Evolutionary conservation across 2,888 invertebrate species (phyloP).

Genomic region (Nemapogon koenigi): DNA sequence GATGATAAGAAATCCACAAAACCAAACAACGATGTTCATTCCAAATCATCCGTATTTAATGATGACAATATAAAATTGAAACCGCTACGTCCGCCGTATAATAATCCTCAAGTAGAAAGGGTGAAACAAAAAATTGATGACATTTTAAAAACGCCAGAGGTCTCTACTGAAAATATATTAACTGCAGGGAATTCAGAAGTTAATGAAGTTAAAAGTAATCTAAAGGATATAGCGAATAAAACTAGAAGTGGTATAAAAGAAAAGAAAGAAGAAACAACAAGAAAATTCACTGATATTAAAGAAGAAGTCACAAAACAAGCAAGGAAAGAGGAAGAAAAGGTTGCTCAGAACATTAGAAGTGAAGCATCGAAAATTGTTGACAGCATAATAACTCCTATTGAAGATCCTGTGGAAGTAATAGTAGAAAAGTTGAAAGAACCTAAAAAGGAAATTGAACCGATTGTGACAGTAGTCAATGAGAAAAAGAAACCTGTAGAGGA

Average conservation of each 20-base stretch:
- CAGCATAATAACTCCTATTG: slow-evolving; percentile 54
- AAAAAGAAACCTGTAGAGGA: slow-evolving; percentile 26
- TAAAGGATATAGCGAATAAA: slow-evolving; percentile 32
- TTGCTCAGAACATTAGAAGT: slow-evolving; percentile 35
- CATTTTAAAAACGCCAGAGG: slow-evolving; percentile 53
- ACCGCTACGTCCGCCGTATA: slow-evolving; percentile 49
- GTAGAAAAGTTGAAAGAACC: slow-evolving; percentile 20
- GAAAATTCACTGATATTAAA: slow-evolving; percentile 33
- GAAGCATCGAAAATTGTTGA: slow-evolving; percentile 51
- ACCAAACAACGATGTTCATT: slow-evolving; percentile 16
- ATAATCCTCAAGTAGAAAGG: slow-evolving; percentile 54
- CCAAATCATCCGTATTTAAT: slow-evolving; percentile 24
- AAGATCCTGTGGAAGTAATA: slow-evolving; percentile 33
- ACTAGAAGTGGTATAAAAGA: slow-evolving; percentile 32
- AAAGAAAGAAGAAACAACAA: slow-evolving; percentile 28
- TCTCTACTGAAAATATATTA: slow-evolving; percentile 50
- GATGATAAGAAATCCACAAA: slow-evolving; percentile 26
- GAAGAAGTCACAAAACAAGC: slow-evolving; percentile 23
- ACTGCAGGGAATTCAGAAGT: slow-evolving; percentile 23
- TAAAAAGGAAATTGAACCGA: slow-evolving; percentile 39
- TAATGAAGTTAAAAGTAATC: slow-evolving; percentile 29
- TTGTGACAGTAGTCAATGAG: slow-evolving; percentile 48
- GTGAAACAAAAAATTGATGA: slow-evolving; percentile 55
- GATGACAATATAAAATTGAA: slow-evolving; percentile 47
- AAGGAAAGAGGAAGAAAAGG: slow-evolving; percentile 23